Percentiles rank a stretch among this genome's conserved stretches.
Evolutionary conservation across 2,888 invertebrate genomes (phyloP).

Genomic region (Automeris io): DNA sequence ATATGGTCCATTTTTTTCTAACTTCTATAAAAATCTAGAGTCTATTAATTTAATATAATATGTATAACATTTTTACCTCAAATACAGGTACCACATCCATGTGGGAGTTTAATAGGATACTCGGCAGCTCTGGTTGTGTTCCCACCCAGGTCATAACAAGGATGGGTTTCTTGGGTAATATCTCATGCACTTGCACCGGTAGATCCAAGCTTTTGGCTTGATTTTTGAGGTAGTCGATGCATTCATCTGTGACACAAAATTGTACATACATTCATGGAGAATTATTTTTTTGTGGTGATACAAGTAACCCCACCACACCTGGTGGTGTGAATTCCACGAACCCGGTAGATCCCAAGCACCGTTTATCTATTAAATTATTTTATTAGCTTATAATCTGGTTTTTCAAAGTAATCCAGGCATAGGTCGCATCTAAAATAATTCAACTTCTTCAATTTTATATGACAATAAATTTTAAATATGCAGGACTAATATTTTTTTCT

Average conservation of each 20-base stretch:
- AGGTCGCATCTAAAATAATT: too few relatives aligned
- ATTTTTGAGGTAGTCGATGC: slow-evolving; percentile 82
- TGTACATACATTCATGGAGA: neutral
- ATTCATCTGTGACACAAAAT: slow-evolving; percentile 76
- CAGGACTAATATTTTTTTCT: too few relatives aligned
- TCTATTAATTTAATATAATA: too few relatives aligned
- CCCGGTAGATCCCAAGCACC: too few relatives aligned
- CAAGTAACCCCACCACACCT: neutral
- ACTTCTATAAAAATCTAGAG: too few relatives aligned
- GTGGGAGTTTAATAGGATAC: slow-evolving; percentile 93
- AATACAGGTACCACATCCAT: slow-evolving; percentile 98
- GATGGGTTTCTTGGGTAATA: slow-evolving; percentile 83
- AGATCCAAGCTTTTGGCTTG: slow-evolving; percentile 84
- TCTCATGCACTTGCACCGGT: slow-evolving; percentile 77
- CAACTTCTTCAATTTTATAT: too few relatives aligned
- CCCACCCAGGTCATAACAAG: slow-evolving; percentile 91
- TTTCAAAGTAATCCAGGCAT: too few relatives aligned
- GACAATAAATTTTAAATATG: too few relatives aligned
- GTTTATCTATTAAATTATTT: too few relatives aligned
- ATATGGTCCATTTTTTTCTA: too few relatives aligned
- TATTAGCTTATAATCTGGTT: too few relatives aligned
- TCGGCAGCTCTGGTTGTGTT: slow-evolving; percentile 80
- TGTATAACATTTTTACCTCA: slow-evolving; percentile 79
- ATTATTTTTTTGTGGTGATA: neutral
- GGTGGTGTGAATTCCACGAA: too few relatives aligned